Base-by-base conservation (phyloP, 2,888 invertebrate species). In the Trichogramma dendrolimi region DNA sequence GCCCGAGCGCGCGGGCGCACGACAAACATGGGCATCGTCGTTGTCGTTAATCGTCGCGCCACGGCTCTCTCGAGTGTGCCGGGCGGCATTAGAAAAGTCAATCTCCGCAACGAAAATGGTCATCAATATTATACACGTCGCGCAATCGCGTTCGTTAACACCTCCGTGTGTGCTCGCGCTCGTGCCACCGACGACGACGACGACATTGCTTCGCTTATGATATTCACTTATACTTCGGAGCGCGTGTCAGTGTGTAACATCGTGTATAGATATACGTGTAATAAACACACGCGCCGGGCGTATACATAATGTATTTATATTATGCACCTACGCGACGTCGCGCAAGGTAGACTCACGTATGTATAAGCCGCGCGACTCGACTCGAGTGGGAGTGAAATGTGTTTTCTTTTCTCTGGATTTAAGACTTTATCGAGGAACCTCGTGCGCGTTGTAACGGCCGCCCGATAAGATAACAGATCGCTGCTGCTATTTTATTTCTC, bases 121-220 rank as follows among this genome's bases (percentile, higher is more conserved):
- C 68, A 73, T 66, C 27, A 27, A 27, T 27, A 27, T 27, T 27
- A 70, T 71, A 71, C 72, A 72, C 70, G 69, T 65, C 67, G 67
- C 73, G 74, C 73, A 77, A 76, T 73, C 71, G 67, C 73, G 72
- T 73, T 74, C 73, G 71, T 76, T 74, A 73, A 76, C 76, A 76
- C 74, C 74, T 76, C 73, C 72, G 68, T 14, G 27, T 27, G 27
- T 27, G 27, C 27, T 27, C 27, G 27, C 27, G 27, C 27, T 27
- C 27, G 27, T 27, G 27, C 27, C 27, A 27, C 27, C 66, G 68
- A 63, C 61, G 51, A 64, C 67, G 62, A 68, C 66, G 69, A 68
- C 63, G 60, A 65, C 65, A 27, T 27, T 67, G 60, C 64, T 52
- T 8, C 8, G 60, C 42, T 6, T 47, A 44, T n/a, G 41, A 61